Conservation (phyloP, 37 sponge, comb jelly and placozoan species). For the Mnemiopsis leidyi region DNA sequence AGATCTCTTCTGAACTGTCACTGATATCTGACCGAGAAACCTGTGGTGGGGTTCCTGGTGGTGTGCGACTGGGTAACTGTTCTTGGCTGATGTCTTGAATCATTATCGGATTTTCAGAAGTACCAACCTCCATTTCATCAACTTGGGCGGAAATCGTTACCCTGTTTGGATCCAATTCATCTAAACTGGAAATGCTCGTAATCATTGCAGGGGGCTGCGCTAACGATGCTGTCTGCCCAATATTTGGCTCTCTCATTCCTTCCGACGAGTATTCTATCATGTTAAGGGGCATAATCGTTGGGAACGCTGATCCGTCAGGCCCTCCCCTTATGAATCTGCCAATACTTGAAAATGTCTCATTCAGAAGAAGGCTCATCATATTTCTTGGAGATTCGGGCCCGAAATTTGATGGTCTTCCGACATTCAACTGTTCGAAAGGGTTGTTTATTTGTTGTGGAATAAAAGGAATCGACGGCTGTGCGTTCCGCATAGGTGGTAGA, state of each 20-base stretch:
- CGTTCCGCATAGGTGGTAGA: background rate
- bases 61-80: background rate
- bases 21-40: background rate
- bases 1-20: slow-evolving; percentile 23
- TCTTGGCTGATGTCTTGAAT: background rate
- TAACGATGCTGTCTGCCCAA: background rate
- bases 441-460: background rate
- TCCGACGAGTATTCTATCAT: slow-evolving; percentile 6
- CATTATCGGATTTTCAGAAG: background rate
- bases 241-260: background rate
- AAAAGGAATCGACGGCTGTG: background rate
- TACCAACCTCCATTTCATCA: background rate
- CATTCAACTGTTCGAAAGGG: background rate
- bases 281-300: background rate
- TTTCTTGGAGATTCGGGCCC: background rate
- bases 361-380: slow-evolving; percentile 5
- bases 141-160: background rate
- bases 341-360: slow-evolving; percentile 48
- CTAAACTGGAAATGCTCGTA: no score
- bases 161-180: background rate
- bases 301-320: background rate
- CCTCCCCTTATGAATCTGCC: slow-evolving; percentile 34
- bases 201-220: background rate
- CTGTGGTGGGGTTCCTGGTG: background rate
- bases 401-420: background rate